Percentiles rank a stretch among this genome's conserved stretches.
phyloP scores from a whole-genome alignment of 1,140 invertebrate species.

The Oryctes rhinoceros region DNA sequence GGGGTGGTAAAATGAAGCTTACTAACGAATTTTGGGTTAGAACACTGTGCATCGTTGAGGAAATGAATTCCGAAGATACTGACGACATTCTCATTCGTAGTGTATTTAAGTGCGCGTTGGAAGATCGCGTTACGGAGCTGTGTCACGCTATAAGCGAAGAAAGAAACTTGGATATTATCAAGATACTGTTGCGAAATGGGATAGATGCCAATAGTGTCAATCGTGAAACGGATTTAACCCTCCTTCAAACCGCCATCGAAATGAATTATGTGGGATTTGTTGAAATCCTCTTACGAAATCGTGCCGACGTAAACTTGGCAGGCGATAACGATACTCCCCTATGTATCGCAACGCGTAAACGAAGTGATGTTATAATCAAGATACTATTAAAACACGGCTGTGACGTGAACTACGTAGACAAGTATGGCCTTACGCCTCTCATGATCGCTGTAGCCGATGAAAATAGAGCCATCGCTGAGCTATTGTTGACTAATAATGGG shows the following conservation, averaged over 20 bases:
- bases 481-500: neutral
- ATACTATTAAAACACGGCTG: neutral
- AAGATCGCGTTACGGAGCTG: neutral
- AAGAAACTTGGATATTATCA: neutral
- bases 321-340: neutral
- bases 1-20: too few relatives aligned
- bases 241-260: neutral
- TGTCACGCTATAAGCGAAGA: neutral
- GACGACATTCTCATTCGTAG: neutral
- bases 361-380: neutral
- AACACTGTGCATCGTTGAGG: neutral
- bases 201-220: neutral
- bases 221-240: neutral
- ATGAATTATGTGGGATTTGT: neutral
- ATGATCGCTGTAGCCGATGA: neutral
- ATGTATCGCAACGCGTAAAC: neutral
- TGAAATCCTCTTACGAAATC: neutral
- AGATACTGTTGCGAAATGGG: neutral
- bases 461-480: neutral
- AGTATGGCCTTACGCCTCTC: slow-evolving; percentile 11
- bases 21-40: neutral
- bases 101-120: neutral
- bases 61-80: neutral
- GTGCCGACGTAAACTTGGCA: neutral
- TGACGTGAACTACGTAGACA: neutral